Percentiles rank a stretch among this genome's conserved stretches.
Conservation (phyloP, 1,140 invertebrate genomes). For the Drosophila miranda region DNA sequence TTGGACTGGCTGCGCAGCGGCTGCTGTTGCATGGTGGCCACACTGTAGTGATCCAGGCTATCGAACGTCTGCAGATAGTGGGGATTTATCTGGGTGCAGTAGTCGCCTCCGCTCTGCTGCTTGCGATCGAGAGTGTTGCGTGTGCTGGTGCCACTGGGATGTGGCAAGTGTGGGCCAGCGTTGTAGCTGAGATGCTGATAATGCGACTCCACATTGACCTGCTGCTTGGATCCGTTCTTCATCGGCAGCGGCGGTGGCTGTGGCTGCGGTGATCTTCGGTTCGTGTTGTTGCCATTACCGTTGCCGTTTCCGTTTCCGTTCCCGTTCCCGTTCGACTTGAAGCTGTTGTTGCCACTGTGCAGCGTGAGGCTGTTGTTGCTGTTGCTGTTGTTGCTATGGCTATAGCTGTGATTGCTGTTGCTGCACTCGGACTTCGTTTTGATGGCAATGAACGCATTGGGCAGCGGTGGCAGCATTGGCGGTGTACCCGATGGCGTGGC, state of each 20-base stretch:
- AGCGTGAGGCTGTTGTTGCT: conserved; percentile 61
- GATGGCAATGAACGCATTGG: conserved; percentile 75
- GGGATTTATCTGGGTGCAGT: conserved; percentile 77
- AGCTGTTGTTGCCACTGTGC: conserved; percentile 71
- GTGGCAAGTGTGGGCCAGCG: conserved; percentile 43
- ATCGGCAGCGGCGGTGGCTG: conserved; percentile 71
- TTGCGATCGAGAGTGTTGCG: conserved; percentile 76
- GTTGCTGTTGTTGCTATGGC: conserved; percentile 46
- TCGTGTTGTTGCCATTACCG: conserved; percentile 28
- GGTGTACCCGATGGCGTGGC: conserved; percentile 70
- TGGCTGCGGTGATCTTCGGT: conserved; percentile 58
- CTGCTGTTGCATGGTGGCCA: conserved; percentile 65
- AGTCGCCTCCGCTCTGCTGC: conserved; percentile 38
- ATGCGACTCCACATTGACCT: conserved; percentile 55
- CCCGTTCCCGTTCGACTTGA: conserved; percentile 63
- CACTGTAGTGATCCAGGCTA: conserved; percentile 75
- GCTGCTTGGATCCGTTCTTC: conserved; percentile 65
- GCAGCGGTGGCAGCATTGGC: conserved; percentile 73
- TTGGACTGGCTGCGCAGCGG: conserved; percentile 77
- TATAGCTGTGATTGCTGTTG: conserved; percentile 45
- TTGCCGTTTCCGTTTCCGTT: background rate
- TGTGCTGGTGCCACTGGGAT: conserved; percentile 38
- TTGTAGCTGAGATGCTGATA: conserved; percentile 76
- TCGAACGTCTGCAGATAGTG: conserved; percentile 80
- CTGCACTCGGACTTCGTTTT: conserved; percentile 66